phyloP scores from a whole-genome alignment of 2,888 invertebrate species.

The Nephrotoma guestfalica region DNA sequence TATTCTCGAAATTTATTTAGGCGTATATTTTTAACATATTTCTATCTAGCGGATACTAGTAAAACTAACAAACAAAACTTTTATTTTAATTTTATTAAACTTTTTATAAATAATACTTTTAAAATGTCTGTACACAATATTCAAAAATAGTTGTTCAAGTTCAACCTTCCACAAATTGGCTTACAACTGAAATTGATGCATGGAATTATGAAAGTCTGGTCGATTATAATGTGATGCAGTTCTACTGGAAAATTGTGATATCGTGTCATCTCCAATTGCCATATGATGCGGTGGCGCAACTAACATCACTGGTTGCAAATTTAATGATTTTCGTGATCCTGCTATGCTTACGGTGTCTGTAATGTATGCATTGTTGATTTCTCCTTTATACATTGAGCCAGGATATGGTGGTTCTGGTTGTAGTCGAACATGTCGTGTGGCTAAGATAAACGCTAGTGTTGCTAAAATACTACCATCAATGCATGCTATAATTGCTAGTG shows the following conservation, averaged over 20 bases:
- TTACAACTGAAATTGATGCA: slow-evolving; percentile 55
- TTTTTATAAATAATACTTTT: background rate
- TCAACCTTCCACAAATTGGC: background rate
- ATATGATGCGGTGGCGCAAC: slow-evolving; percentile 32
- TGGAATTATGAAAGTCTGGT: slow-evolving; percentile 45
- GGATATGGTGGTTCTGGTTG: slow-evolving; percentile 67
- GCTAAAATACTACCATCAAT: slow-evolving; percentile 75
- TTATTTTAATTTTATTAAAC: background rate
- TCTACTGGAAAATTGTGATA: slow-evolving; percentile 64
- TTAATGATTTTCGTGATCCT: slow-evolving; percentile 72
- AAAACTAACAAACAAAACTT: background rate
- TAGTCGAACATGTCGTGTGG: slow-evolving; percentile 72
- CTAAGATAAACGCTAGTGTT: slow-evolving; percentile 83
- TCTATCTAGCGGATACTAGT: background rate
- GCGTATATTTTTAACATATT: background rate
- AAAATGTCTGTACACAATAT: background rate
- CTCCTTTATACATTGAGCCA: slow-evolving; percentile 60
- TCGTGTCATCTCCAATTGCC: slow-evolving; percentile 51
- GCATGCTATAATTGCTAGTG: slow-evolving; percentile 69
- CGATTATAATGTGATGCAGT: slow-evolving; percentile 43
- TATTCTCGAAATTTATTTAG: background rate
- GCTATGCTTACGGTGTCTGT: slow-evolving; percentile 74
- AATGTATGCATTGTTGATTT: slow-evolving; percentile 77
- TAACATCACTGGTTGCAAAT: slow-evolving; percentile 72
- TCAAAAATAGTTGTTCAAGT: background rate